phyloP scores from a whole-genome alignment of 2,888 invertebrate species.

The Malachius bipustulatus region DNA sequence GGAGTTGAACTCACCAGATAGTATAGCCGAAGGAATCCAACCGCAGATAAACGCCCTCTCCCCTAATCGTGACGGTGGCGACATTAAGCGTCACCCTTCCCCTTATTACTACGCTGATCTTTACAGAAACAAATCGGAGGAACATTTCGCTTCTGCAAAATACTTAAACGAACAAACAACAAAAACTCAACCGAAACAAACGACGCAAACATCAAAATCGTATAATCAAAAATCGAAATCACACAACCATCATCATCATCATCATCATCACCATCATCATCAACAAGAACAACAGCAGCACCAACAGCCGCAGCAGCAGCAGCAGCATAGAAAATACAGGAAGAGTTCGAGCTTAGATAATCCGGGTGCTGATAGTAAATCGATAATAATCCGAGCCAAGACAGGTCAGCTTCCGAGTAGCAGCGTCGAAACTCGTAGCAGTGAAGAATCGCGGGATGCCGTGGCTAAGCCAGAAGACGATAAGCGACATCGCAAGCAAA shows the following conservation, averaged over 20 bases:
- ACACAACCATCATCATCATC: no score
- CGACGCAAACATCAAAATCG: slow-evolving; percentile 19
- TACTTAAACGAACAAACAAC: slow-evolving; percentile 16
- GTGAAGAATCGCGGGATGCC: no score
- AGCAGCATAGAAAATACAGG: slow-evolving; percentile 28
- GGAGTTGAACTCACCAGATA: slow-evolving; percentile 58
- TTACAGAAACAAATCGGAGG: slow-evolving; percentile 43
- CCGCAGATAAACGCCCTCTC: slow-evolving; percentile 38
- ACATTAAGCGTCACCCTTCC: slow-evolving; percentile 55
- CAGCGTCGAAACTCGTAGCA: slow-evolving; percentile 29
- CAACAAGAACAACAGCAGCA: no score
- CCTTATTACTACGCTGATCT: slow-evolving; percentile 77
- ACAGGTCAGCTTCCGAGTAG: no score
- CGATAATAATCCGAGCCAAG: slow-evolving; percentile 33
- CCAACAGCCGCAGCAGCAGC: no score
- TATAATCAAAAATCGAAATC: slow-evolving; percentile 19
- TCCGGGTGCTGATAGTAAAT: slow-evolving; percentile 21
- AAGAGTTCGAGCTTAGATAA: slow-evolving; percentile 30
- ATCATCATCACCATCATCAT: no score
- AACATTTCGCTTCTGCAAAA: slow-evolving; percentile 27
- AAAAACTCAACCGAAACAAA: slow-evolving; percentile 10
- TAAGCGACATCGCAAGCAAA: no score
- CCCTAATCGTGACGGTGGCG: slow-evolving; percentile 41
- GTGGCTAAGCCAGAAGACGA: no score
- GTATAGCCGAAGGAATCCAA: slow-evolving; percentile 43